These are phyloP conservation scores for Anguilla japonica DNA, from an alignment of 2,113 vertebrate genomes.

Conservation along the genomic window DNA sequence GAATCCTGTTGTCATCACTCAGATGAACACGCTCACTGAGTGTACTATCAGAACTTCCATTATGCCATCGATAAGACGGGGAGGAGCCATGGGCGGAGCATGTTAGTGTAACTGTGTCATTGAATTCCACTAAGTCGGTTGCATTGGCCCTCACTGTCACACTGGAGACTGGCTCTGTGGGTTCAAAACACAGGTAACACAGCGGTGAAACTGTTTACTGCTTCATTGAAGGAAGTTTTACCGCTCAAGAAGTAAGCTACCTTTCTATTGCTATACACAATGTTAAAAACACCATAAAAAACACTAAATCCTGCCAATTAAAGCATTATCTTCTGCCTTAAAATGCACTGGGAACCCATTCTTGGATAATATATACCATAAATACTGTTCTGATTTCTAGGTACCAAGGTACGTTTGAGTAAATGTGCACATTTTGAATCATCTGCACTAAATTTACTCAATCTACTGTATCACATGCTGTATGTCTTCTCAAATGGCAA, in stretches of 20 bases:
- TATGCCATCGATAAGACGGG: slow-evolving; percentile 41
- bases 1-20: slow-evolving; percentile 39
- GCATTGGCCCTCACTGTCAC: slow-evolving; percentile 6
- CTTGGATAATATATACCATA: background rate
- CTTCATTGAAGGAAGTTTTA: background rate
- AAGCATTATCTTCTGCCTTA: background rate
- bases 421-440: background rate
- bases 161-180: slow-evolving; percentile 26
- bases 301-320: too few species aligned
- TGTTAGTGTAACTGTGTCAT: slow-evolving; percentile 6
- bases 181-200: background rate
- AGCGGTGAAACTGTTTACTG: background rate
- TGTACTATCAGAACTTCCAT: slow-evolving; percentile 52
- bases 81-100: slow-evolving; percentile 32
- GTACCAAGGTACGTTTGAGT: background rate
- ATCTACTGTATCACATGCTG: background rate
- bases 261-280: background rate
- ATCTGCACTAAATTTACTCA: background rate
- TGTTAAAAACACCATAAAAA: too few species aligned
- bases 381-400: background rate
- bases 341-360: background rate
- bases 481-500: background rate
- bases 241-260: background rate
- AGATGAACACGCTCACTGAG: slow-evolving; percentile 48
- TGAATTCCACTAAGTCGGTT: slow-evolving; percentile 36